A percentile compares a stretch with the other conserved stretches of the same genome.
Evolutionary conservation across 1,140 invertebrate species (phyloP).

Genomic region (Nomia melanderi): DNA sequence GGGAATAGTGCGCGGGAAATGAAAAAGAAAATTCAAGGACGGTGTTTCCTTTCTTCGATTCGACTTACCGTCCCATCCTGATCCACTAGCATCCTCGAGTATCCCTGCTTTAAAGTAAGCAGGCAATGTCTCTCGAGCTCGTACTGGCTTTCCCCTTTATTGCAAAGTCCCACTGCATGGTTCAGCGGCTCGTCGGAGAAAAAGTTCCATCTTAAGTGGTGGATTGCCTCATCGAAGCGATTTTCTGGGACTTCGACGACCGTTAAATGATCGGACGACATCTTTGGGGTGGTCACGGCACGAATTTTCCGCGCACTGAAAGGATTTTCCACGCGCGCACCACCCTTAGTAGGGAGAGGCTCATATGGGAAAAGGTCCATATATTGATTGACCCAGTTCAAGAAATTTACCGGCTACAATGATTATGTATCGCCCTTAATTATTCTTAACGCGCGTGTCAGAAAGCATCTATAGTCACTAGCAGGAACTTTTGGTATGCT

Average conservation of each 20-base stretch:
- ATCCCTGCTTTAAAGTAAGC: constrained; percentile 85
- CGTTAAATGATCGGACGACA: constrained; percentile 70
- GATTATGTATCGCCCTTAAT: constrained; percentile 35
- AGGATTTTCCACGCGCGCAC: constrained; percentile 65
- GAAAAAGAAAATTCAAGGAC: background rate
- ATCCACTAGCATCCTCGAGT: constrained; percentile 86
- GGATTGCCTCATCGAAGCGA: constrained; percentile 84
- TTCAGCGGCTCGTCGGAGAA: constrained; percentile 92
- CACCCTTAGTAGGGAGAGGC: constrained; percentile 64
- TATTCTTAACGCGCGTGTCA: background rate
- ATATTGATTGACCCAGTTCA: constrained; percentile 81
- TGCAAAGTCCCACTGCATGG: constrained; percentile 86
- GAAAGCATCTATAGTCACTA: no score
- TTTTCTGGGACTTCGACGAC: constrained; percentile 78
- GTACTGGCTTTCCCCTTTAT: constrained; percentile 84
- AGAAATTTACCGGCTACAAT: constrained; percentile 48
- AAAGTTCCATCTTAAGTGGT: constrained; percentile 86
- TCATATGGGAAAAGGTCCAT: constrained; percentile 67
- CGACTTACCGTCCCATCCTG: constrained; percentile 83
- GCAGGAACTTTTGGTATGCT: background rate
- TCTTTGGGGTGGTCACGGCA: constrained; percentile 59
- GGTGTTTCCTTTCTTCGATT: background rate
- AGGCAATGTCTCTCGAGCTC: constrained; percentile 88
- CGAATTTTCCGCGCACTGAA: constrained; percentile 67
- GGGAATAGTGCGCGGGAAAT: background rate